Percentiles rank a stretch among this genome's conserved stretches.
Evolutionary conservation across 2,113 vertebrate genomes (phyloP).

Genomic region (Channa argus): DNA sequence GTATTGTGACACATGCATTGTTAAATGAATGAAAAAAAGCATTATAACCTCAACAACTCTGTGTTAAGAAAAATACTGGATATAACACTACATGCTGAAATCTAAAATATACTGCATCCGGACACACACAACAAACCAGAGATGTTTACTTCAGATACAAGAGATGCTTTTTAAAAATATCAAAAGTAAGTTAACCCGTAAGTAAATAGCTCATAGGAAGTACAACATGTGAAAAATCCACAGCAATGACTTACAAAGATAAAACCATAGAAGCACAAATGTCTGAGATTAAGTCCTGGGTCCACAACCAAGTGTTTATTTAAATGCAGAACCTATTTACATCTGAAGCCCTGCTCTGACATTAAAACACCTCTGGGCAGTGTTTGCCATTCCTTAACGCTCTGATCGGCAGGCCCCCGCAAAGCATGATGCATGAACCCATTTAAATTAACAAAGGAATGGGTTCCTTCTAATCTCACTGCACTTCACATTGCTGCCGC

Average conservation of each 20-base stretch:
- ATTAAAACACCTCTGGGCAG: conserved; percentile 97
- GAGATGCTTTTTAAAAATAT: not conserved
- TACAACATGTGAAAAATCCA: conserved; percentile 2
- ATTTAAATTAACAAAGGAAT: conserved; percentile 99
- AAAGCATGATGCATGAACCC: conserved; percentile 99
- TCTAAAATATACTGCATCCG: not conserved
- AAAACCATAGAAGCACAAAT: not conserved
- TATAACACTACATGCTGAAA: no score
- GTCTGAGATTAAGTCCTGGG: not conserved
- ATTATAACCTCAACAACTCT: no score
- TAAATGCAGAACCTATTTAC: conserved; percentile 69
- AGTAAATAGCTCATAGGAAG: not conserved
- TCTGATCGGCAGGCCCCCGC: conserved; percentile 90
- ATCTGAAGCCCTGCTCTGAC: conserved; percentile 89
- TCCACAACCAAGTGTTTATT: conserved; percentile 52
- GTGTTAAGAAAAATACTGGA: no score
- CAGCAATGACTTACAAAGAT: conserved; percentile 1
- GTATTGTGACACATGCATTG: no score
- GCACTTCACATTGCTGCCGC: conserved; percentile 91
- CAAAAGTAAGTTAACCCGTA: not conserved
- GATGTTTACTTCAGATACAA: not conserved
- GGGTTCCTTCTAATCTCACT: conserved; percentile 94
- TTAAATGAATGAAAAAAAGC: no score
- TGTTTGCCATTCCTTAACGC: conserved; percentile 89
- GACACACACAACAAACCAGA: not conserved